phyloP scores from a whole-genome alignment of 2,888 invertebrate genomes.

The Sphecodes monilicornis region DNA sequence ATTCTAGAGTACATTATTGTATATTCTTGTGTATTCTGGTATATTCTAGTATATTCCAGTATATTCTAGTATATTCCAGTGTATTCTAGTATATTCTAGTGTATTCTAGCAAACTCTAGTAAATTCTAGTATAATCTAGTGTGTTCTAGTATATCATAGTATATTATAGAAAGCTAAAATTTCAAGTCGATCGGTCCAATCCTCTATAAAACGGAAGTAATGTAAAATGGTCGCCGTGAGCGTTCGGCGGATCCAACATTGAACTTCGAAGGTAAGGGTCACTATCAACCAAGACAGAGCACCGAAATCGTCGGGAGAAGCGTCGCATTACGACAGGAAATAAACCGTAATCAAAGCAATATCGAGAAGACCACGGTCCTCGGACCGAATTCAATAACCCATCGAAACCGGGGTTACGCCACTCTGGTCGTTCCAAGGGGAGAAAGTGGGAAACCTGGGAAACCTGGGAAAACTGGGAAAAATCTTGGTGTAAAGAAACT shows the following conservation, averaged over 20 bases:
- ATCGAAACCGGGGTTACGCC: slow-evolving; percentile 17
- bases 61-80: too few relatives aligned
- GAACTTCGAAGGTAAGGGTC: neutral
- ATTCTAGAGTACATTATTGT: too few relatives aligned
- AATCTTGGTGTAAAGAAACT: slow-evolving; percentile 20
- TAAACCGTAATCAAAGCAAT: slow-evolving; percentile 36
- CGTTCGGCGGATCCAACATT: neutral
- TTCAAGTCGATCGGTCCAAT: neutral
- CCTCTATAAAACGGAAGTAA: neutral
- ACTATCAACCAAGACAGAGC: neutral
- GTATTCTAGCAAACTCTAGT: too few relatives aligned
- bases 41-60: too few relatives aligned
- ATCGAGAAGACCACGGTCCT: neutral
- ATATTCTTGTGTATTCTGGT: too few relatives aligned
- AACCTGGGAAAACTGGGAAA: neutral
- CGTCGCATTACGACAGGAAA: slow-evolving; percentile 5
- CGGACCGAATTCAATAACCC: slow-evolving; percentile 34
- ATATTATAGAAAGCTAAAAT: too few relatives aligned
- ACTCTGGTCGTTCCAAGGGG: neutral
- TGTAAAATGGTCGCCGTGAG: neutral
- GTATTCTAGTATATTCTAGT: too few relatives aligned
- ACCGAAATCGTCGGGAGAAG: neutral
- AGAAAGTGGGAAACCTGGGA: neutral
- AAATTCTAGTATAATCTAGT: too few relatives aligned
- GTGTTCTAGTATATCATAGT: too few relatives aligned